phyloP scores from a whole-genome alignment of 2,888 invertebrate genomes.

The Microctonus aethiopoides region DNA sequence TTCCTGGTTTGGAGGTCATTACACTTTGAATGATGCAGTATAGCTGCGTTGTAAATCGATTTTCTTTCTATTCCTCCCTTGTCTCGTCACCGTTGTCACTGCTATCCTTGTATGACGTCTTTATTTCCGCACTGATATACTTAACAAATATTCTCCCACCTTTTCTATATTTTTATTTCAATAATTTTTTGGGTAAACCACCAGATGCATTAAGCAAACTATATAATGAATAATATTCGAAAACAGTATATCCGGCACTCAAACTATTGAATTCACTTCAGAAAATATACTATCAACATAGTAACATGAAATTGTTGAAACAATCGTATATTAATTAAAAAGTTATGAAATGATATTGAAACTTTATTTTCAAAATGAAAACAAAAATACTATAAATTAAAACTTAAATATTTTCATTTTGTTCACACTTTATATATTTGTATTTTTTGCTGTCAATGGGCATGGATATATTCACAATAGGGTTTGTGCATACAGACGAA shows the following conservation, averaged over 20 bases:
- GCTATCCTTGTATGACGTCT: background rate
- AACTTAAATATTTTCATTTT: too few species aligned
- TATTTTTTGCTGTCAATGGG: slow-evolving; percentile 5
- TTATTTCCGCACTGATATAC: background rate
- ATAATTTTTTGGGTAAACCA: background rate
- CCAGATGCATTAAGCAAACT: background rate
- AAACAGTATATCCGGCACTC: background rate
- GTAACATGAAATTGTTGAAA: background rate
- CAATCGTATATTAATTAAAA: too few species aligned
- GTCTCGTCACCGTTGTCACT: slow-evolving; percentile 26
- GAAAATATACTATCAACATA: background rate
- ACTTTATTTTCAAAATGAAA: background rate
- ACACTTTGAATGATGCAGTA: slow-evolving; percentile 53
- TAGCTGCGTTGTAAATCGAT: slow-evolving; percentile 49
- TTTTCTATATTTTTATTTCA: background rate
- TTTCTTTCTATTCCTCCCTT: slow-evolving; percentile 35
- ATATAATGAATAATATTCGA: background rate
- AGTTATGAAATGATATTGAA: background rate
- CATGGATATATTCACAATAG: background rate
- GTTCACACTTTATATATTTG: background rate
- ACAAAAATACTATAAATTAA: background rate
- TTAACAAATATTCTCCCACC: background rate
- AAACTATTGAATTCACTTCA: background rate
- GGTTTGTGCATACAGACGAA: slow-evolving; percentile 32
- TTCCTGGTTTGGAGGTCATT: slow-evolving; percentile 63